phyloP scores from a whole-genome alignment of 2,797 vertebrate genomes.

The Eulemur coronatus region DNA sequence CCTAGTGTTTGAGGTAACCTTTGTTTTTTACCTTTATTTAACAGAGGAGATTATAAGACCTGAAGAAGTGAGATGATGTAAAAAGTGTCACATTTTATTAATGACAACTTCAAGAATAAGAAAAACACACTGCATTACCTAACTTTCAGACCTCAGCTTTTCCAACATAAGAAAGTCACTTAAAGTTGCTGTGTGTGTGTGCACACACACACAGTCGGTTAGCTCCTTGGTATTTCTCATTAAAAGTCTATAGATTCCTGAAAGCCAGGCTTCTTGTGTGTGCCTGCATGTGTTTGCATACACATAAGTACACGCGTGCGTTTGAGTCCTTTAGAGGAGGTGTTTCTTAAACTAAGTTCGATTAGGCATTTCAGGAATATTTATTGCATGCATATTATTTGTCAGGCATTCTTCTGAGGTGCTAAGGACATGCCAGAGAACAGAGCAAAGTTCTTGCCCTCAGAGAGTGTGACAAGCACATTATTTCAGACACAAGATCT shows the following conservation, averaged over 20 bases:
- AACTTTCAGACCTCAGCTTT: background rate
- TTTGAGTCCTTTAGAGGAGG: background rate
- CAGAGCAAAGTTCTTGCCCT: background rate
- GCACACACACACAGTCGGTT: fast-evolving
- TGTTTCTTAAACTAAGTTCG: background rate
- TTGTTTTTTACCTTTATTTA: background rate
- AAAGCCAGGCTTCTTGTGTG: background rate
- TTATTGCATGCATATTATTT: background rate
- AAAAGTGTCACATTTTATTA: background rate
- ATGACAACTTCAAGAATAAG: background rate
- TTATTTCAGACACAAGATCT: background rate
- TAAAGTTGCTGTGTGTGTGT: background rate
- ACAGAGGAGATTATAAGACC: background rate
- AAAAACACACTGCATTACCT: background rate
- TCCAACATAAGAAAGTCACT: background rate
- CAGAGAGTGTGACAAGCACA: background rate
- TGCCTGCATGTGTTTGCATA: background rate
- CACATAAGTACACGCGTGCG: background rate
- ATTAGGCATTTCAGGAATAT: background rate
- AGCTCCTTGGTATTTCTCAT: background rate
- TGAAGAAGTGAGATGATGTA: background rate
- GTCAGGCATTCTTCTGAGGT: background rate
- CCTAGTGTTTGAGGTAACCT: background rate
- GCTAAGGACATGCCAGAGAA: background rate
- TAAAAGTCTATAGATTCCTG: background rate